Evolutionary conservation across 2,797 vertebrate species (phyloP), one percentile per base, ranked within the genome.

Genomic region (Pteronotus mesoamericanus): DNA sequence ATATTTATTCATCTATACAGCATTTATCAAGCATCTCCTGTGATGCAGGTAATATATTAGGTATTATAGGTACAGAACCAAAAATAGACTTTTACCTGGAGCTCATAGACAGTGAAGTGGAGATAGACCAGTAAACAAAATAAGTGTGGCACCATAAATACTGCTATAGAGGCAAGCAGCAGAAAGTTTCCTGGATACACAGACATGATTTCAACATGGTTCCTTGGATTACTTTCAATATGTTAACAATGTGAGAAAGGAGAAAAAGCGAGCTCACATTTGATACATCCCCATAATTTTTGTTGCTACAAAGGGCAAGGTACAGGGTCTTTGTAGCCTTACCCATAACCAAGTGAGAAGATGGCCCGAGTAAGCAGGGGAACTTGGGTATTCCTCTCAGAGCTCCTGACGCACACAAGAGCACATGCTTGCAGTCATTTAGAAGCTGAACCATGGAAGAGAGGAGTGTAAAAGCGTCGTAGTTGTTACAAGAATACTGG

Each of bases 21-120:
- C 34, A 91, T 74, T 82, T 86, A 61, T 22, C 57, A 37, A 75
- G 9, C 6, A 86, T 16, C 29, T 94, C 22, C 21, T 46, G 6
- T 91, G 18, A 95, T 10, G 15, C 55, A 71, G 37, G 32, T 77
- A 86, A 71, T 75, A 26, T 86, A 53, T 24, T 80, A 61, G 22
- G 0, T 37, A 86, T 84, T 84, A 9, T 0, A 84, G 6, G 37
- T 77, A 72, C 0, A 57, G 19, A 71, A 57, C 26, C 32, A 53
- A 92, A 87, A 42, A 9, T 32, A 88, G n/a, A 83, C 29, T 89
- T 93, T 75, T 11, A 6, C 3, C 34, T 39, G 87, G 59, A 85
- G 11, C 9, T 92, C 6, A 29, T 4, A 8, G 39, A 46, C 9
- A 66, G 8, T 26, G 21, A 94, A 55, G 19, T 22, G 75, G 48